Base-by-base conservation (phyloP, 1,140 invertebrate genomes). In the Subanguina moxae region DNA sequence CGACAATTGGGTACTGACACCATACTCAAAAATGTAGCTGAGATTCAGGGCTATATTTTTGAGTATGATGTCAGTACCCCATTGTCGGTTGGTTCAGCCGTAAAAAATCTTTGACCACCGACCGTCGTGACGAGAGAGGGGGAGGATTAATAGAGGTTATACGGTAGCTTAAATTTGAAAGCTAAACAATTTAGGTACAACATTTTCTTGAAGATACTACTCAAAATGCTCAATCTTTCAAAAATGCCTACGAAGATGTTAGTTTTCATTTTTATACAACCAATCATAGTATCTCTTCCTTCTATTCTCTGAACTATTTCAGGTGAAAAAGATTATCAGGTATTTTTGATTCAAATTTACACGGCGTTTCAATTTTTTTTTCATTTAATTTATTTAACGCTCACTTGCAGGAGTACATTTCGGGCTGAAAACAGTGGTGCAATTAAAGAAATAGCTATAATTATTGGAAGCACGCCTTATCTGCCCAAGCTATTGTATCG, bases 401-500 rank as follows among this genome's bases (percentile, higher is more conserved):
- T n/a, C n/a, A n/a, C 25, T 68, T 68, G 17, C 8, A 70, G 68
- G 64, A 57, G 45, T 21, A 42, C 68, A 52, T 70, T 70, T 21
- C 65, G 68, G 23, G 23, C 62, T 9, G 46, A 46, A 42, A 70
- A 70, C 45, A 48, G n/a, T 13, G 62, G n/a, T 11, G 28, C 48
- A 5, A 70, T 70, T n/a, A 42, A 27, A 28, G 68, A 70, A 52
- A 48, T 70, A 57, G 30, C 68, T 17, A 69, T 70, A 38, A 27
- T 70, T 45, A 27, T 70, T 11, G 68, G 68, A 48, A 59, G 61
- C 27, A 64, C 63, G 13, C 68, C 68, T 27, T 68, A 61, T 48
- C 68, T 42, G 45, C 68, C 68, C 32, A 65, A 68, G 45, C 65
- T 70, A 66, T 23, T 70, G 5, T 70, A 70, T 42, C 43, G 68